A percentile compares a stretch with the other conserved stretches of the same genome.
Evolutionary conservation across 1,140 invertebrate genomes (phyloP).

Genomic region (Pseudomyrmex cubaensis): DNA sequence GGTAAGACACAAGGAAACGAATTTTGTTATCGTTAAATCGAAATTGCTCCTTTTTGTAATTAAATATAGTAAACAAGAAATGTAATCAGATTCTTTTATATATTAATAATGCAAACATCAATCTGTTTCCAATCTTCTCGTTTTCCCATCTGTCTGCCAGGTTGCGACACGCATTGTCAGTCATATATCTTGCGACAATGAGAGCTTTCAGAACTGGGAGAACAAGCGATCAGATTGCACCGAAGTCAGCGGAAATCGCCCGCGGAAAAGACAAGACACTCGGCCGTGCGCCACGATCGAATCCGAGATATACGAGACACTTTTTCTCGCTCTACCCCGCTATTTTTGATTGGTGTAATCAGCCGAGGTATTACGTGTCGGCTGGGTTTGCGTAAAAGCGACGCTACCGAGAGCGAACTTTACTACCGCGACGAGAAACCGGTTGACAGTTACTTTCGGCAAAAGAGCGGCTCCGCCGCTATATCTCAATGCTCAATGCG

Average conservation of each 20-base stretch:
- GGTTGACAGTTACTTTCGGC: slow-evolving; percentile 65
- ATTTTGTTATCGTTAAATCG: neutral
- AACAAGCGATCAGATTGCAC: slow-evolving; percentile 34
- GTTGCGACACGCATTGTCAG: slow-evolving; percentile 41
- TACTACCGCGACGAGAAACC: slow-evolving; percentile 65
- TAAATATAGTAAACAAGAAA: neutral
- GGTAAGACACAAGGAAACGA: neutral
- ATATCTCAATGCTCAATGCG: neutral
- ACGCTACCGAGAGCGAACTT: slow-evolving; percentile 72
- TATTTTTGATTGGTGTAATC: slow-evolving; percentile 55
- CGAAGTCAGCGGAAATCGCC: slow-evolving; percentile 38
- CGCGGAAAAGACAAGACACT: slow-evolving; percentile 44
- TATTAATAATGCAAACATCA: too few relatives aligned
- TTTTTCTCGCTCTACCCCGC: slow-evolving; percentile 10
- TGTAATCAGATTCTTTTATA: neutral
- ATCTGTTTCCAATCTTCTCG: slow-evolving; percentile 14
- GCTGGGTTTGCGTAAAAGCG: slow-evolving; percentile 63
- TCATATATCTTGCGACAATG: slow-evolving; percentile 38
- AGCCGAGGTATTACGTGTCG: slow-evolving; percentile 57
- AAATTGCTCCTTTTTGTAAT: neutral
- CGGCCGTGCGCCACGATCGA: slow-evolving; percentile 11
- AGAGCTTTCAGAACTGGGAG: slow-evolving; percentile 29
- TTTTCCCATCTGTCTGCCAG: slow-evolving; percentile 32
- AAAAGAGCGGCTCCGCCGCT: neutral
- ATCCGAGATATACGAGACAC: slow-evolving; percentile 24